A percentile compares a stretch with the other conserved stretches of the same genome.
Conservation (phyloP, 2,888 invertebrate genomes). For the Drosophila histrio region DNA sequence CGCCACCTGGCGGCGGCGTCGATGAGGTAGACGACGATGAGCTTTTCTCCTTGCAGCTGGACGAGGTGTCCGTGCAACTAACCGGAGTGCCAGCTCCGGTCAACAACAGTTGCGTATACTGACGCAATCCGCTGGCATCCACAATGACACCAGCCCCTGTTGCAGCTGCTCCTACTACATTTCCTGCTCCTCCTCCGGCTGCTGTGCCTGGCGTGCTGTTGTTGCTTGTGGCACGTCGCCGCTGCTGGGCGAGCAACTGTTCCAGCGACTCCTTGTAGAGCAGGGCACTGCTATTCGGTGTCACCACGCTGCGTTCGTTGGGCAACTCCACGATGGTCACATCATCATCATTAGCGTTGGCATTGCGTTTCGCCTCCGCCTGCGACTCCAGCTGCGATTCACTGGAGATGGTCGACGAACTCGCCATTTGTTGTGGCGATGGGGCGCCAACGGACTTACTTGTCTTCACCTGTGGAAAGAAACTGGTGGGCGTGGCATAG, state of each 20-base stretch:
- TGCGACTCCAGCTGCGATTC: slow-evolving; percentile 34
- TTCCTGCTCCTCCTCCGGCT: not conserved
- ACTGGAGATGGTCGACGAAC: slow-evolving; percentile 52
- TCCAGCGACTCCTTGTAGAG: slow-evolving; percentile 72
- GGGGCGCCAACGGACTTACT: slow-evolving; percentile 66
- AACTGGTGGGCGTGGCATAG: slow-evolving; percentile 61
- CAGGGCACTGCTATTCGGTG: slow-evolving; percentile 58
- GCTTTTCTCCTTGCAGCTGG: slow-evolving; percentile 84
- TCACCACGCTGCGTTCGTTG: slow-evolving; percentile 50
- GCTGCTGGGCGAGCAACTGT: slow-evolving; percentile 61
- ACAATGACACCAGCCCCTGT: slow-evolving; percentile 64
- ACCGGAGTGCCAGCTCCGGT: slow-evolving; percentile 70
- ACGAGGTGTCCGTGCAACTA: slow-evolving; percentile 82
- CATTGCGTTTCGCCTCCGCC: slow-evolving; percentile 24
- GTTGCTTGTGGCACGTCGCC: slow-evolving; percentile 58
- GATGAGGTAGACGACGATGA: slow-evolving; percentile 84
- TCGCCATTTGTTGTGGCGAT: slow-evolving; percentile 80
- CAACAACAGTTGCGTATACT: slow-evolving; percentile 77
- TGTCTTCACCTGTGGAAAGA: slow-evolving; percentile 59
- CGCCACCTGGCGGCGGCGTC: slow-evolving; percentile 81
- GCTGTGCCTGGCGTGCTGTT: slow-evolving; percentile 66
- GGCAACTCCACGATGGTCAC: slow-evolving; percentile 64
- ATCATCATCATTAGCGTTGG: slow-evolving; percentile 50
- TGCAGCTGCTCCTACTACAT: not conserved
- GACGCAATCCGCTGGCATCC: slow-evolving; percentile 78